Percentiles rank a stretch among this genome's conserved stretches.
Evolutionary conservation across 1,140 invertebrate genomes (phyloP).

Genomic region (Lasioglossum albipes): DNA sequence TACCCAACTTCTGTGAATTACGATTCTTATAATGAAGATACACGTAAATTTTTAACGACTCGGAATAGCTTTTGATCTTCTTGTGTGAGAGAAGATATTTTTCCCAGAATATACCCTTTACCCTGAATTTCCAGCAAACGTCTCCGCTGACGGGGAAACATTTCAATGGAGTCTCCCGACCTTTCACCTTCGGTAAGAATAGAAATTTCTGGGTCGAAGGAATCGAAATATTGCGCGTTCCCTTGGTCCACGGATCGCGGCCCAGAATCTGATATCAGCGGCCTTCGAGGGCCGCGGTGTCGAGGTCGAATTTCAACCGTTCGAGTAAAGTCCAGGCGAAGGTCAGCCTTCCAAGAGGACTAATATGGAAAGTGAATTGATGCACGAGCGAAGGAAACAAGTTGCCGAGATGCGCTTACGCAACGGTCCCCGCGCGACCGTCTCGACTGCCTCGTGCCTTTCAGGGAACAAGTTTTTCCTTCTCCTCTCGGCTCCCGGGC

Average conservation of each 20-base stretch:
- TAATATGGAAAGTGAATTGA: slow-evolving; percentile 51
- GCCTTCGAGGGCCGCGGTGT: background rate
- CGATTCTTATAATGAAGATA: too few relatives aligned
- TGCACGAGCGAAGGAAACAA: slow-evolving; percentile 39
- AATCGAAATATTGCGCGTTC: background rate
- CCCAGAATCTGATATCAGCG: slow-evolving; percentile 1
- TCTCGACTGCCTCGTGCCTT: background rate
- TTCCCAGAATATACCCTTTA: too few relatives aligned
- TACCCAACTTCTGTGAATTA: too few relatives aligned
- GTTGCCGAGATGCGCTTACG: slow-evolving; percentile 31
- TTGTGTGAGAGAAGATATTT: too few relatives aligned
- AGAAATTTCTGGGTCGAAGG: background rate
- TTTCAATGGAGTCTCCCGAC: too few relatives aligned
- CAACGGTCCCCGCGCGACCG: slow-evolving; percentile 23
- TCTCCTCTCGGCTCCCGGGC: background rate
- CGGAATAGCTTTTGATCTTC: too few relatives aligned
- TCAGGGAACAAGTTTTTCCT: slow-evolving; percentile 31
- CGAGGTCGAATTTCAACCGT: slow-evolving; percentile 22
- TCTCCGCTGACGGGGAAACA: too few relatives aligned
- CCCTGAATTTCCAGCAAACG: too few relatives aligned
- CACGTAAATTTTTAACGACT: too few relatives aligned
- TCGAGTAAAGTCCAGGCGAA: background rate
- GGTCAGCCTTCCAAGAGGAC: slow-evolving; percentile 6
- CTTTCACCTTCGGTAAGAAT: too few relatives aligned
- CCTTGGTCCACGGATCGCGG: background rate